phyloP scores from a whole-genome alignment of 2,888 invertebrate species.

The Euzophera pinguis region DNA sequence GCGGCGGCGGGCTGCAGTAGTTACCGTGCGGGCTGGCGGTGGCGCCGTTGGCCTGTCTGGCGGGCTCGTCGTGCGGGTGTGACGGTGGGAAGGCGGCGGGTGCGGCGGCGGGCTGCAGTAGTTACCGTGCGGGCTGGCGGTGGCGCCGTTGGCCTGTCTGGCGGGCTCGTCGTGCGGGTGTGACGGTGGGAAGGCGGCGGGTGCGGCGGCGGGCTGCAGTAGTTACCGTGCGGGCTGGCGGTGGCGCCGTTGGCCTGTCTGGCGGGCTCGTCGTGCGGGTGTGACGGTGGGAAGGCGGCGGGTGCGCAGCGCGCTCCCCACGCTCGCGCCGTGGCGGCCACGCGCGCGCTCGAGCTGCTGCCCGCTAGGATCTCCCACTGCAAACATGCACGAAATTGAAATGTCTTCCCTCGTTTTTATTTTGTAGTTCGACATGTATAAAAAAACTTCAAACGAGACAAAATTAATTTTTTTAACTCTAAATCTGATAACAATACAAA shows the following conservation, averaged over 20 bases:
- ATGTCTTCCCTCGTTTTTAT: too few relatives aligned
- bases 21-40: neutral
- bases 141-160: constrained; percentile 25
- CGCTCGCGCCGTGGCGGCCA: constrained; percentile 36
- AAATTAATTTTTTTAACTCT: too few relatives aligned
- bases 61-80: constrained; percentile 23
- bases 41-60: constrained; percentile 25
- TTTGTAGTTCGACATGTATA: too few relatives aligned
- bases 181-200: constrained; percentile 27
- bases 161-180: constrained; percentile 23
- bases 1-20: neutral
- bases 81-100: constrained; percentile 26
- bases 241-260: constrained; percentile 24
- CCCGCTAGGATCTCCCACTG: constrained; percentile 48
- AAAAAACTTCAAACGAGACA: too few relatives aligned
- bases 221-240: neutral
- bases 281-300: constrained; percentile 26
- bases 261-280: constrained; percentile 23
- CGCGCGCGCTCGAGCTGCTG: constrained; percentile 41
- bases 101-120: neutral
- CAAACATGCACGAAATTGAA: neutral
- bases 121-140: neutral
- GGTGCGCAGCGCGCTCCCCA: constrained; percentile 37
- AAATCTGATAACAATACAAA: too few relatives aligned
- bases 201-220: neutral